These are phyloP conservation scores for Chroicocephalus ridibundus DNA, from an alignment of 2,113 vertebrate species.

Conservation along the genomic window DNA sequence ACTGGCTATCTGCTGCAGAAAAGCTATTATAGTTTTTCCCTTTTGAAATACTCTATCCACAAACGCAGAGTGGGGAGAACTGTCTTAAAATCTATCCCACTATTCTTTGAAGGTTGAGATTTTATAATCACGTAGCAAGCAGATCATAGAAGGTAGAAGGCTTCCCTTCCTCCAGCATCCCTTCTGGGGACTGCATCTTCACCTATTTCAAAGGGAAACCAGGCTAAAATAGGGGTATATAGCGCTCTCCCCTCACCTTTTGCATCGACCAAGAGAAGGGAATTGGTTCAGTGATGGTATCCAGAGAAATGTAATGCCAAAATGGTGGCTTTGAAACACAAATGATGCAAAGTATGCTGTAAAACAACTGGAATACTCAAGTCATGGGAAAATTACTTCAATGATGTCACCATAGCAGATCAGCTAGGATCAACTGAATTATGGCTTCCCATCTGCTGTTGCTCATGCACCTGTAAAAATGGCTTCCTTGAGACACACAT, in stretches of 20 bases:
- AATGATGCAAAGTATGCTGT: not conserved
- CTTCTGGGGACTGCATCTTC: not conserved
- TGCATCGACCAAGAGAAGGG: not conserved
- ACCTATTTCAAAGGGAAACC: not conserved
- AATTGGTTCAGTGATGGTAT: not conserved
- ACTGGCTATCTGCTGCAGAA: not conserved
- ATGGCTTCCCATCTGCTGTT: not conserved
- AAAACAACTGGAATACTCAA: not conserved
- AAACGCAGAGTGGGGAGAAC: not conserved
- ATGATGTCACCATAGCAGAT: not conserved
- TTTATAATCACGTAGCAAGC: not conserved
- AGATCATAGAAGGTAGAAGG: not conserved
- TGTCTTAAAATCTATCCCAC: not conserved
- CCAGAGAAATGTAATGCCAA: not conserved
- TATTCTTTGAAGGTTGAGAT: not conserved
- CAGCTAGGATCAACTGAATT: not conserved
- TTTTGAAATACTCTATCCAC: not conserved
- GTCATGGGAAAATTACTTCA: not conserved
- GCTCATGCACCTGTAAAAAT: not conserved
- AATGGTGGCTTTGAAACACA: not conserved
- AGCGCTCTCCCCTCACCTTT: not conserved
- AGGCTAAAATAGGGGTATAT: not conserved
- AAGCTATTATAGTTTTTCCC: not conserved
- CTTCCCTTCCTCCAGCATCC: not conserved
- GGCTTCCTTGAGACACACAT: not conserved